Conservation (phyloP, 1,140 invertebrate species). For the Drosophila busckii region DNA sequence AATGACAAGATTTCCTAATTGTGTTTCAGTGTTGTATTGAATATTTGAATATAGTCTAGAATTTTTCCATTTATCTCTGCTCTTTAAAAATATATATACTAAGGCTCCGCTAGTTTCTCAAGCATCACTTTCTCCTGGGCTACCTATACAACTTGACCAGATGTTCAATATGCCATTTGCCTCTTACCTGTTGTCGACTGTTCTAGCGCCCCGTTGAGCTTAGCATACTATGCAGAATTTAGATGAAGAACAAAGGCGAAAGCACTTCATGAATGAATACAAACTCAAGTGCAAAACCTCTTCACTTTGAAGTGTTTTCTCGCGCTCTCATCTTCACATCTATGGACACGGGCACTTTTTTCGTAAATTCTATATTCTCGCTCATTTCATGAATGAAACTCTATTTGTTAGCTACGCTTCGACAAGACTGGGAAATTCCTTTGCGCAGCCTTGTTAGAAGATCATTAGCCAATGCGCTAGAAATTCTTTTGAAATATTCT, state of each 20-base stretch:
- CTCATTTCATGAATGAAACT: slow-evolving; percentile 58
- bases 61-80: too few relatives aligned
- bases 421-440: slow-evolving; percentile 52
- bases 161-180: slow-evolving; percentile 35
- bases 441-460: slow-evolving; percentile 57
- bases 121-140: background rate
- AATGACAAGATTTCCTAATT: too few relatives aligned
- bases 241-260: slow-evolving; percentile 26
- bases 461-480: slow-evolving; percentile 54
- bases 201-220: slow-evolving; percentile 30
- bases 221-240: slow-evolving; percentile 16
- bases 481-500: slow-evolving; percentile 63
- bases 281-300: slow-evolving; percentile 59
- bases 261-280: slow-evolving; percentile 71
- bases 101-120: background rate
- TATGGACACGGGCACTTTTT: background rate
- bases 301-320: slow-evolving; percentile 69
- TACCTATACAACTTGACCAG: slow-evolving; percentile 14
- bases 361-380: slow-evolving; percentile 9
- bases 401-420: slow-evolving; percentile 17
- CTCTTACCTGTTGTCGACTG: too few relatives aligned
- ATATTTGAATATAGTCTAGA: too few relatives aligned
- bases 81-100: too few relatives aligned
- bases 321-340: background rate
- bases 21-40: too few relatives aligned